Base-by-base conservation (phyloP, 2,113 vertebrate species). In the Aplodontia rufa region DNA sequence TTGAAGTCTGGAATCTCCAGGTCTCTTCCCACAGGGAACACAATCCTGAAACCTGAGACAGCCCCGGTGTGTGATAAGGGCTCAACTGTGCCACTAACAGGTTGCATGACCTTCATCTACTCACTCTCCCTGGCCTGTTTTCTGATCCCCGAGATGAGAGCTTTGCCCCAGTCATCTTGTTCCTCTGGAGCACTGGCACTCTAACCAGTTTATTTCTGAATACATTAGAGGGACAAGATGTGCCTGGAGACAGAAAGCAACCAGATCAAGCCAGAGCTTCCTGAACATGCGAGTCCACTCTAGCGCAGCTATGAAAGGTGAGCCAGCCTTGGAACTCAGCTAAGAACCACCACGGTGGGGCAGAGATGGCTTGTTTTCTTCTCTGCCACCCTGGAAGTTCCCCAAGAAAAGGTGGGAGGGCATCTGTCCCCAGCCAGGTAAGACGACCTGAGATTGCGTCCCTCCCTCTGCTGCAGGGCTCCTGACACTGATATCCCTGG, bases 401-500 rank as follows among this genome's bases (percentile, higher is more conserved):
- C 64, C 26, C 32, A 22, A 1, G 40, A 37, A 53, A 3, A 82
- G 24, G 12, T 8, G 28, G 26, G 42, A 17, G 45, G 32, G 40
- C 84, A 24, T 30, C 3, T 0, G 1, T 45, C 93, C 58, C 5
- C 55, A 42, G 47, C 30, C 49, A 35, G 71, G 91, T 60, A 47
- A 91, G 60, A 76, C 8, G 8, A 88, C 51, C 85, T 32, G 40
- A 95, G 86, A 86, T 94, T 45, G 82, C 45, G 97, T 88, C 37
- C 66, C 58, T 40, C 32, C 35, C 49, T 17, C 35, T 24, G 37
- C 84, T 83, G 86, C 96, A 93, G 93, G 93, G 64, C 60, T 92
- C 53, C 72, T 0, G 69, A 96, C 87, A 96, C 22, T 8, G 86
- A 97, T 96, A 96, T 10, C 79, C 96, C 96, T 97, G 97, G 74